These are phyloP conservation scores for Tinea semifulvella DNA, from an alignment of 2,888 invertebrate genomes.

Conservation along the genomic window DNA sequence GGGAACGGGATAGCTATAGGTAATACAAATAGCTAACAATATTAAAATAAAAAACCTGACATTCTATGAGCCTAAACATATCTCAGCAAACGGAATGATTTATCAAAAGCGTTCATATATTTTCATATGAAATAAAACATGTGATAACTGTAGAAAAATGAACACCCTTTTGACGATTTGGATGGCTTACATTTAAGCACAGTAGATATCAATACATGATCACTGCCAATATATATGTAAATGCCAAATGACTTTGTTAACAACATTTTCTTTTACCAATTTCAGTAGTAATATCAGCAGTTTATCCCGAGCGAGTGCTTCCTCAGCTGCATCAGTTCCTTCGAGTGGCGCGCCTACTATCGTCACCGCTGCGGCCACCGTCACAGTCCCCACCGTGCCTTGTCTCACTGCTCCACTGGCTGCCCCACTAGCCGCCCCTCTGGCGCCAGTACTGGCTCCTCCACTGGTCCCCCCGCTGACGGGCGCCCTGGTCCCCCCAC, in stretches of 20 bases:
- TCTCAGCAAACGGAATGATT: too few relatives aligned
- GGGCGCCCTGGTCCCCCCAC: conserved; percentile 36
- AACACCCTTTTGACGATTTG: too few relatives aligned
- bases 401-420: conserved; percentile 60
- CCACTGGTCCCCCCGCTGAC: conserved; percentile 48
- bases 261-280: conserved; percentile 12
- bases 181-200: too few relatives aligned
- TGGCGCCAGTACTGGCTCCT: conserved; percentile 57
- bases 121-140: too few relatives aligned
- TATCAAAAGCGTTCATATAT: too few relatives aligned
- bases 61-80: too few relatives aligned
- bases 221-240: too few relatives aligned
- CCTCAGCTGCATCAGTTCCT: conserved; percentile 69
- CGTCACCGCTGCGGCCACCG: conserved; percentile 24
- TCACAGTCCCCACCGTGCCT: conserved; percentile 33
- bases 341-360: conserved; percentile 27
- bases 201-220: too few relatives aligned
- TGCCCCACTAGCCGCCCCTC: conserved; percentile 52
- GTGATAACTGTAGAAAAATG: too few relatives aligned
- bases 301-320: conserved; percentile 73
- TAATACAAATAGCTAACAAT: too few relatives aligned
- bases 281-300: conserved; percentile 84
- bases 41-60: too few relatives aligned
- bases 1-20: conserved; percentile 90
- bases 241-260: too few relatives aligned